phyloP scores from a whole-genome alignment of 2,888 invertebrate genomes.

The Masnerella sp. region DNA sequence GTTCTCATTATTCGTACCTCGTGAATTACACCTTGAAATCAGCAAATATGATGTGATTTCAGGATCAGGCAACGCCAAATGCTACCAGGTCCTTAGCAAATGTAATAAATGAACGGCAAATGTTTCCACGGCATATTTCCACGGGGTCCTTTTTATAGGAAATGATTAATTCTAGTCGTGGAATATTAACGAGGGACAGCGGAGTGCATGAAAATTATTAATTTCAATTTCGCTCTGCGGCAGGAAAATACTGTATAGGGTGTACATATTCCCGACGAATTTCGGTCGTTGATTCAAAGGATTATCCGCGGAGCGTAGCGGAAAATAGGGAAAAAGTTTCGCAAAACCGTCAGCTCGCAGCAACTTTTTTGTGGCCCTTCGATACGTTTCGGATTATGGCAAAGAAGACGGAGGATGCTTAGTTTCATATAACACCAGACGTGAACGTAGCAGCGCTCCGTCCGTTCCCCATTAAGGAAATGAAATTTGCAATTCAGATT shows the following conservation, averaged over 20 bases:
- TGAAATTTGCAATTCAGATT: constrained; percentile 61
- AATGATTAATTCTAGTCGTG: constrained; percentile 53
- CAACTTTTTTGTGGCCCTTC: constrained; percentile 57
- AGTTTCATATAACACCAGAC: constrained; percentile 60
- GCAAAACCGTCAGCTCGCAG: constrained; percentile 57
- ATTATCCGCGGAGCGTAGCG: constrained; percentile 54
- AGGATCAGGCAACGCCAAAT: too few relatives aligned
- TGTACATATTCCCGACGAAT: constrained; percentile 55
- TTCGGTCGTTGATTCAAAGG: constrained; percentile 58
- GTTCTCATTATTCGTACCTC: too few relatives aligned
- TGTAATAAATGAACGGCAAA: constrained; percentile 39
- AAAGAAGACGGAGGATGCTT: constrained; percentile 57
- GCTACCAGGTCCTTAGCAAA: too few relatives aligned
- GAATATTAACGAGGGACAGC: constrained; percentile 58
- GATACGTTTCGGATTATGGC: constrained; percentile 59
- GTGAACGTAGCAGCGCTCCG: constrained; percentile 53
- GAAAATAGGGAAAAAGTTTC: constrained; percentile 59
- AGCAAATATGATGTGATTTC: too few relatives aligned
- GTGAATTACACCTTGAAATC: too few relatives aligned
- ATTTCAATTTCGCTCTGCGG: constrained; percentile 57
- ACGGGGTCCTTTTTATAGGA: constrained; percentile 49
- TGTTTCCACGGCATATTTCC: constrained; percentile 48
- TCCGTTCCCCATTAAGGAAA: constrained; percentile 60
- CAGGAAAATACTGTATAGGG: constrained; percentile 47
- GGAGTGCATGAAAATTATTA: constrained; percentile 58